Evolutionary conservation across 2,797 vertebrate species (phyloP).

Genomic region (Acestrorhynchus altus): DNA sequence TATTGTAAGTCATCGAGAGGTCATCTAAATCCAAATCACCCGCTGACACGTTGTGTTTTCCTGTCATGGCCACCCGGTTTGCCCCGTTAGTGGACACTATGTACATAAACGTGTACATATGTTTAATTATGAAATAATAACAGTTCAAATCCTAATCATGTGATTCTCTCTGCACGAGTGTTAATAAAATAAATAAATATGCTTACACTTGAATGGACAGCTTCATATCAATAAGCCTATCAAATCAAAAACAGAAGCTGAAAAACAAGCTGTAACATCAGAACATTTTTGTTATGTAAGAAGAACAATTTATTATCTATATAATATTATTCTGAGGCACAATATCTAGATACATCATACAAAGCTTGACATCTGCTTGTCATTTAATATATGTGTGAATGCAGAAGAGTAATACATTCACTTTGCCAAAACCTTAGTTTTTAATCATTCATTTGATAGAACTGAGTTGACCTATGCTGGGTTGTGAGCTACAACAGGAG

Average conservation of each 20-base stretch:
- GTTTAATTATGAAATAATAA: neutral
- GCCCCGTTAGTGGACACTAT: neutral
- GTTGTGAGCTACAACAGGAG: conserved; percentile 6
- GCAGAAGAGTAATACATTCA: conserved; percentile 31
- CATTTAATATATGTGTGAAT: conserved; percentile 1
- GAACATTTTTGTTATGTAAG: neutral
- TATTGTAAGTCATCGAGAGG: neutral
- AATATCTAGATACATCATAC: neutral
- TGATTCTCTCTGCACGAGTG: neutral
- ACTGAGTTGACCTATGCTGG: neutral
- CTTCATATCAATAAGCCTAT: conserved; percentile 14
- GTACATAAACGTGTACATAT: neutral
- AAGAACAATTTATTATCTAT: neutral
- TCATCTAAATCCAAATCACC: neutral
- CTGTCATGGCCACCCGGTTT: neutral
- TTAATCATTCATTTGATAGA: neutral
- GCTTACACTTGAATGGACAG: neutral
- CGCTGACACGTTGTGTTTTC: neutral
- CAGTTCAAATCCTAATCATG: neutral
- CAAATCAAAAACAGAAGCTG: conserved; percentile 15
- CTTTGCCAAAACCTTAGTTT: conserved; percentile 11
- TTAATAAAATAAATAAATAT: conserved; percentile 37
- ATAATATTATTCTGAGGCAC: neutral
- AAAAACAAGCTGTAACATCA: conserved; percentile 28
- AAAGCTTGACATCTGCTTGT: neutral